Conservation (phyloP, 2,888 invertebrate genomes). For the Parthenolecanium corni region DNA sequence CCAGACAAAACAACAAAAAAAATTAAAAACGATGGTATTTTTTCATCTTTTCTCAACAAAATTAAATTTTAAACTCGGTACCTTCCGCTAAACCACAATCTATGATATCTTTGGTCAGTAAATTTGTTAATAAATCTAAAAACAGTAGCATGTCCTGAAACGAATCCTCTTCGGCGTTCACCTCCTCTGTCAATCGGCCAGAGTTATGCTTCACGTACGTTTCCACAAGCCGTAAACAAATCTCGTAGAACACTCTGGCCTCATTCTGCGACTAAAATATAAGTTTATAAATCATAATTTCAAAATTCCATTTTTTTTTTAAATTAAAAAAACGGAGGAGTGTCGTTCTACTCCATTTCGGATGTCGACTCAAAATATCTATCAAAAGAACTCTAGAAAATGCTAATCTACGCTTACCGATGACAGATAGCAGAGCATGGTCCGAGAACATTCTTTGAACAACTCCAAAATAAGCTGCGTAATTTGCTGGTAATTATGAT, state of each 20-base stretch:
- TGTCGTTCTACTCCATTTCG: neutral
- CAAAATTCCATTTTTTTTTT: neutral
- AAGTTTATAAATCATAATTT: conserved; percentile 2
- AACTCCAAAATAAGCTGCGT: conserved; percentile 63
- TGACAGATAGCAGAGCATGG: conserved; percentile 52
- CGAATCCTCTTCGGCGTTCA: conserved; percentile 59
- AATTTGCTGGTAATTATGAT: conserved; percentile 67
- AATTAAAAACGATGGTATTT: neutral
- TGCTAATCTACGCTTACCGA: too few relatives aligned
- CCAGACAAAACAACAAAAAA: neutral
- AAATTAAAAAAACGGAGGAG: conserved; percentile 5
- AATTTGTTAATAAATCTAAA: conserved; percentile 59
- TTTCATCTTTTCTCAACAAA: neutral
- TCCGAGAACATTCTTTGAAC: conserved; percentile 57
- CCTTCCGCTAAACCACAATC: conserved; percentile 16
- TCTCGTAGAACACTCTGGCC: conserved; percentile 53
- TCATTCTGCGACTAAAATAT: conserved; percentile 44
- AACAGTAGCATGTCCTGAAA: conserved; percentile 65
- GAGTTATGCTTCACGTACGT: conserved; percentile 56
- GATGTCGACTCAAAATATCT: too few relatives aligned
- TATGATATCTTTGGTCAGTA: conserved; percentile 47
- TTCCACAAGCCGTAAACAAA: conserved; percentile 56
- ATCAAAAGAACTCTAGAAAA: too few relatives aligned
- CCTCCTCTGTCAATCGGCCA: conserved; percentile 49
- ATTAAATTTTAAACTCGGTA: too few relatives aligned